Evolutionary conservation across 2,888 invertebrate species (phyloP).

Genomic region (Drosophila niveifrons): DNA sequence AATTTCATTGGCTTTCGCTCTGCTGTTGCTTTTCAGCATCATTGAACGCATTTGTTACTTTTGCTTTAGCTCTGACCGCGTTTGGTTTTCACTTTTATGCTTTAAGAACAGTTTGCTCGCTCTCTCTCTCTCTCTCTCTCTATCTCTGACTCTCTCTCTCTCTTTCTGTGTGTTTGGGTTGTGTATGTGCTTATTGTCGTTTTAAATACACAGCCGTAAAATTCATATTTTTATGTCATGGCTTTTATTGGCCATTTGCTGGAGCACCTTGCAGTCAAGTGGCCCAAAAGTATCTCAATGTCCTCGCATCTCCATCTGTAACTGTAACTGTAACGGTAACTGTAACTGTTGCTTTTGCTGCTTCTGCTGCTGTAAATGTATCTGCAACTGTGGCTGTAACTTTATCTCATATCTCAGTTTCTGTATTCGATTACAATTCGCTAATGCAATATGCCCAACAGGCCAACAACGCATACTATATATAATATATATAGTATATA

Average conservation of each 20-base stretch:
- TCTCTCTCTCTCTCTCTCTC: background rate
- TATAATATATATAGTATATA: background rate
- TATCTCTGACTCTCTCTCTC: background rate
- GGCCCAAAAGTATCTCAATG: conserved; percentile 18
- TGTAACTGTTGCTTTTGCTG: conserved; percentile 1
- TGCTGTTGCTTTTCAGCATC: conserved; percentile 70
- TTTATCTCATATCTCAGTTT: background rate
- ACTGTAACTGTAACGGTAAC: conserved; percentile 4
- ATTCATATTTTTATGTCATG: conserved; percentile 75
- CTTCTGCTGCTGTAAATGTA: conserved; percentile 2
- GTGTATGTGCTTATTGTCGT: conserved; percentile 62
- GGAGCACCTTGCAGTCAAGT: conserved; percentile 60
- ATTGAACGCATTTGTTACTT: conserved; percentile 71
- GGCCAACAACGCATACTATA: conserved; percentile 13
- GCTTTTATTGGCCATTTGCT: conserved; percentile 72
- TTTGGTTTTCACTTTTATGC: conserved; percentile 43
- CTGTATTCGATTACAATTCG: conserved; percentile 36
- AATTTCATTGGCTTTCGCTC: conserved; percentile 65
- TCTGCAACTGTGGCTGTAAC: conserved; percentile 11
- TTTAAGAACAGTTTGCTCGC: conserved; percentile 10
- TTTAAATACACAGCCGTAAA: conserved; percentile 75
- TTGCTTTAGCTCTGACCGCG: conserved; percentile 21
- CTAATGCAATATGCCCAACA: conserved; percentile 30
- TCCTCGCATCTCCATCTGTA: conserved; percentile 14
- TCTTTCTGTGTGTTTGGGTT: conserved; percentile 17